These are phyloP conservation scores for Linepithema humile DNA, from an alignment of 1,140 invertebrate genomes.

Conservation along the genomic window DNA sequence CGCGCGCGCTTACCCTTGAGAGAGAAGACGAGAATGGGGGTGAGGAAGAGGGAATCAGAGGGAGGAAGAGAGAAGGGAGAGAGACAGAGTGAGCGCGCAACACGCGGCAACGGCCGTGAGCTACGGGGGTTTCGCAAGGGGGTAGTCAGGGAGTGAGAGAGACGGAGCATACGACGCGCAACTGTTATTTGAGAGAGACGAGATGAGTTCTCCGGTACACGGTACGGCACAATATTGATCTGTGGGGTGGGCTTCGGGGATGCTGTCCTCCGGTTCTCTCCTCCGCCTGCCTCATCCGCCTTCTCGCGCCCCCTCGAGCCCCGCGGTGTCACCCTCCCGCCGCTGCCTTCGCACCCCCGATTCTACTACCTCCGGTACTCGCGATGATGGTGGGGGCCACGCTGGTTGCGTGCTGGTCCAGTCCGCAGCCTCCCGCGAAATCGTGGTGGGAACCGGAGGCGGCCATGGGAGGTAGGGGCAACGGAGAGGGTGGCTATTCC, in stretches of 20 bases:
- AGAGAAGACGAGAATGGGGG: neutral
- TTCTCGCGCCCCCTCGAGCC: constrained; percentile 56
- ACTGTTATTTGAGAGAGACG: constrained; percentile 16
- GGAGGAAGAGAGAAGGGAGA: neutral
- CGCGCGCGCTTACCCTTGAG: constrained; percentile 30
- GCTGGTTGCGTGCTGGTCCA: constrained; percentile 81
- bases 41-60: neutral
- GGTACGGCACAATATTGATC: constrained; percentile 82
- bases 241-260: constrained; percentile 81
- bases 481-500: constrained; percentile 30
- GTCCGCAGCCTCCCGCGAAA: constrained; percentile 81
- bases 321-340: constrained; percentile 20
- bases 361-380: constrained; percentile 56
- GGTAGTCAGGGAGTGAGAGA: constrained; percentile 32
- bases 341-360: constrained; percentile 29
- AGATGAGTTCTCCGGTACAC: constrained; percentile 61
- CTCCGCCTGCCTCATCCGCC: constrained; percentile 47
- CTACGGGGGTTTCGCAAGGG: constrained; percentile 58
- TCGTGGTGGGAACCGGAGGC: constrained; percentile 74
- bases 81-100: constrained; percentile 39
- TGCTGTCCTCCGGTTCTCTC: constrained; percentile 68
- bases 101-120: constrained; percentile 61
- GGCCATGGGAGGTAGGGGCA: constrained; percentile 47
- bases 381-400: constrained; percentile 57
- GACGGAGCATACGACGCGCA: neutral